These are phyloP conservation scores for Zingel zingel DNA, from an alignment of 2,113 vertebrate species.

Conservation along the genomic window DNA sequence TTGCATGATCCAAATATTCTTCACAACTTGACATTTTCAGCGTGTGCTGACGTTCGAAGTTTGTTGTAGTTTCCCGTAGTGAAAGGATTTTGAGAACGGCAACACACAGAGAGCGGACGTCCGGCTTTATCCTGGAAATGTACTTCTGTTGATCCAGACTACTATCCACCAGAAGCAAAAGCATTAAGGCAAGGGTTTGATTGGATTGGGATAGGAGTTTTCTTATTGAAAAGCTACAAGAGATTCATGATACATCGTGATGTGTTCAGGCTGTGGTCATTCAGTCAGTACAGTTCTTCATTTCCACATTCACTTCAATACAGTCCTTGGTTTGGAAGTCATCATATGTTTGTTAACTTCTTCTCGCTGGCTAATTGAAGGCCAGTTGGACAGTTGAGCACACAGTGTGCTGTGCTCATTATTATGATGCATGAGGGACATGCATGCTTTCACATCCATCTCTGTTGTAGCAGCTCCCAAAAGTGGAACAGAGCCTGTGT, in stretches of 20 bases:
- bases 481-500: constrained; percentile 70
- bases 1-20: too few species aligned
- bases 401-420: constrained; percentile 49
- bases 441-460: constrained; percentile 69
- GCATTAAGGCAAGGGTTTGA: background rate
- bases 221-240: background rate
- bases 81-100: too few species aligned
- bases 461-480: constrained; percentile 69
- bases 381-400: constrained; percentile 65
- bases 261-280: constrained; percentile 21
- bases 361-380: constrained; percentile 56
- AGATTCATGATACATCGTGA: background rate
- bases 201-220: background rate
- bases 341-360: constrained; percentile 53
- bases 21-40: too few species aligned
- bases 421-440: constrained; percentile 69
- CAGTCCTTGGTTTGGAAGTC: constrained; percentile 34
- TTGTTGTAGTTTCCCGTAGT: too few species aligned
- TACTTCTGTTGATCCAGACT: too few species aligned
- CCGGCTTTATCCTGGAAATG: too few species aligned
- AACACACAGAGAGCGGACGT: too few species aligned
- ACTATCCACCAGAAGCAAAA: constrained; percentile 11
- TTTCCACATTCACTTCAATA: constrained; percentile 20
- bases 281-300: background rate
- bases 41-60: too few species aligned